Percentiles rank a stretch among this genome's conserved stretches.
Evolutionary conservation across 1,140 invertebrate genomes (phyloP).

Genomic region (Xylocopa sonorina): DNA sequence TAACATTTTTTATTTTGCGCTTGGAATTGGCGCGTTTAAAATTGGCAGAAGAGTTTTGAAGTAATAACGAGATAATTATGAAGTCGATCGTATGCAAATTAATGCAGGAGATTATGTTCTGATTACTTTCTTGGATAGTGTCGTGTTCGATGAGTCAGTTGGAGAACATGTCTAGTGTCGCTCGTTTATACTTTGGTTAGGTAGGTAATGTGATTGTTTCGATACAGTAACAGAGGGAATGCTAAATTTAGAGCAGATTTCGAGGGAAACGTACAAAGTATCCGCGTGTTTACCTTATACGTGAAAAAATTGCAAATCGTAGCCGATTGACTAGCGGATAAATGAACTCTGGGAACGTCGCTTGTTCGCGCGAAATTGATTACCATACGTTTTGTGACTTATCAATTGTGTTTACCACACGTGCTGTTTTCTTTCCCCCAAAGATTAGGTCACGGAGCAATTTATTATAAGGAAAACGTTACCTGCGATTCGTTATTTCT

Average conservation of each 20-base stretch:
- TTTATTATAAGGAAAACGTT: background rate
- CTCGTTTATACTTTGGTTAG: no score
- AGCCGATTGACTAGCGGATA: background rate
- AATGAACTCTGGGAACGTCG: background rate
- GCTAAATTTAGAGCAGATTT: background rate
- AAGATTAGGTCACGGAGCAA: background rate
- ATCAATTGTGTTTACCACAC: background rate
- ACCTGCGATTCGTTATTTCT: background rate
- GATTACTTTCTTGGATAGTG: no score
- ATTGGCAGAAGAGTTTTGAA: background rate
- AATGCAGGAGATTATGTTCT: background rate
- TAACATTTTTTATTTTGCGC: no score
- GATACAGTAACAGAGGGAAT: background rate
- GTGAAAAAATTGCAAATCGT: constrained; percentile 2
- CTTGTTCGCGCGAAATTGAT: background rate
- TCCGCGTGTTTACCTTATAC: background rate
- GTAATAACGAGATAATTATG: background rate
- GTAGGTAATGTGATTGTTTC: no score
- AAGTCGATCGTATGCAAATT: background rate
- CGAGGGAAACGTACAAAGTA: background rate
- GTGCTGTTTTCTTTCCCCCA: background rate
- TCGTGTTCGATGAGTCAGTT: background rate
- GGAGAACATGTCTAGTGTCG: no score
- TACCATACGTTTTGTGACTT: background rate
- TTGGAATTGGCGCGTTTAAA: no score